Conservation (phyloP, 2,113 vertebrate genomes). For the Phylloscopus whistleri region DNA sequence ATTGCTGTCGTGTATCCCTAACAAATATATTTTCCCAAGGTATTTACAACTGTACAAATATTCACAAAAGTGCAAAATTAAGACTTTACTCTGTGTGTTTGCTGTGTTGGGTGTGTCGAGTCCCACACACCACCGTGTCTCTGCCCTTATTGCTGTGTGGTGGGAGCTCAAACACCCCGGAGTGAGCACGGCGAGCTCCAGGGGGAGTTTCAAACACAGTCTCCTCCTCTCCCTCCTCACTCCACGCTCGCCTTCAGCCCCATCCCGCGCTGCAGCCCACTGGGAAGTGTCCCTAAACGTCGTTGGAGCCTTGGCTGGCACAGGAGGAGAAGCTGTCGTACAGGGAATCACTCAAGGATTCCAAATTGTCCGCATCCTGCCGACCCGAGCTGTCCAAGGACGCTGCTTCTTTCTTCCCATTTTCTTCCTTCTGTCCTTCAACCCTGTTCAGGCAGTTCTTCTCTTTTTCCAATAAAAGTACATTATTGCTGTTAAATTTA, state of each 20-base stretch:
- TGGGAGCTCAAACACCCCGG: not conserved
- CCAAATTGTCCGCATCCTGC: constrained; percentile 73
- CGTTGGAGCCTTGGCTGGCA: constrained; percentile 83
- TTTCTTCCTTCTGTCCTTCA: constrained; percentile 66
- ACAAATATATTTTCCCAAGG: constrained; percentile 78
- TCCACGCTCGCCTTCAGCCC: not conserved
- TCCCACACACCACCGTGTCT: not conserved
- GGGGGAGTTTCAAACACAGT: not conserved
- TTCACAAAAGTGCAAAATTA: constrained; percentile 86
- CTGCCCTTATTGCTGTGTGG: constrained; percentile 31
- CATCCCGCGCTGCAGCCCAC: not conserved
- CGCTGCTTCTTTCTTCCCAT: constrained; percentile 64
- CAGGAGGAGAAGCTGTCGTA: constrained; percentile 91
- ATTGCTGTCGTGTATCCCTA: constrained; percentile 76
- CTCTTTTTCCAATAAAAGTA: constrained; percentile 72
- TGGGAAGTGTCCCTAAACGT: constrained; percentile 59
- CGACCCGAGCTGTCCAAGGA: constrained; percentile 65
- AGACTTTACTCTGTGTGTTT: constrained; percentile 45
- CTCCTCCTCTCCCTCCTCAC: not conserved
- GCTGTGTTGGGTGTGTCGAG: not conserved
- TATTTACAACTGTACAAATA: constrained; percentile 83
- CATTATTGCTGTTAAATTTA: constrained; percentile 76
- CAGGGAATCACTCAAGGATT: constrained; percentile 86
- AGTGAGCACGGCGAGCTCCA: not conserved
- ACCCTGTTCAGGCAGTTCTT: constrained; percentile 59